Evolutionary conservation across 2,797 vertebrate genomes (phyloP), one percentile per base, ranked within the genome.

Genomic region (Oophaga sylvatica): DNA sequence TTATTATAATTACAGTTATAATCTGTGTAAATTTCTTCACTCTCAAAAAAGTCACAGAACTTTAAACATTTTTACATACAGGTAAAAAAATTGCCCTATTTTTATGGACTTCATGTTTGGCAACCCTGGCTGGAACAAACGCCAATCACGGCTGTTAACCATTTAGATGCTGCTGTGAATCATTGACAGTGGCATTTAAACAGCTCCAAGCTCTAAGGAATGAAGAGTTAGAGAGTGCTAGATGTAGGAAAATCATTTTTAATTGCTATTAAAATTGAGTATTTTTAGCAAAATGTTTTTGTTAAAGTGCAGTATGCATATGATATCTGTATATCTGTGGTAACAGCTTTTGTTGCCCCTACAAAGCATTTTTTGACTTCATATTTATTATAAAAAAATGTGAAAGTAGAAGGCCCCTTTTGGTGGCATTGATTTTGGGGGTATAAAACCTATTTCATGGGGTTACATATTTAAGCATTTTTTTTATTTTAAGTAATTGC

Each of bases 401-500:
- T 77, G 1, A 8, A 77, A 77, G 3, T 77, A 9, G 45, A 77
- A 53, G 11, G 48, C 20, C 75, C 67, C 75, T 53, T n/a, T 16
- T 6, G 15, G 11, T 31, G 53, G 75, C 75, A 48, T 5, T 16
- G 26, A 71, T 26, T 13, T 65, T 80, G 63, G 10, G 59, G 78
- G 60, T 76, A 76, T 20, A 29, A 75, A 6, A 19, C 29, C 35
- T 31, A 59, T n/a, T 59, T 19, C 9, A 60, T 62, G 35, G 68
- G 41, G n/a, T 31, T 10, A 11, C 13, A 70, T 22, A 16, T 59
- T 62, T 26, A 62, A 0, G 56, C 57, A 75, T n/a, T 77, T 77
- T 31, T 81, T 82, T 67, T 62, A 57, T 29, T 80, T 71, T 81
- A 60, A 56, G 57, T 85, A 35, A 85, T 78, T 73, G 84, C 85